Evolutionary conservation across 2,113 vertebrate genomes (phyloP), one percentile per base, ranked within the genome.

Genomic region (Muntiacus muntjak): DNA sequence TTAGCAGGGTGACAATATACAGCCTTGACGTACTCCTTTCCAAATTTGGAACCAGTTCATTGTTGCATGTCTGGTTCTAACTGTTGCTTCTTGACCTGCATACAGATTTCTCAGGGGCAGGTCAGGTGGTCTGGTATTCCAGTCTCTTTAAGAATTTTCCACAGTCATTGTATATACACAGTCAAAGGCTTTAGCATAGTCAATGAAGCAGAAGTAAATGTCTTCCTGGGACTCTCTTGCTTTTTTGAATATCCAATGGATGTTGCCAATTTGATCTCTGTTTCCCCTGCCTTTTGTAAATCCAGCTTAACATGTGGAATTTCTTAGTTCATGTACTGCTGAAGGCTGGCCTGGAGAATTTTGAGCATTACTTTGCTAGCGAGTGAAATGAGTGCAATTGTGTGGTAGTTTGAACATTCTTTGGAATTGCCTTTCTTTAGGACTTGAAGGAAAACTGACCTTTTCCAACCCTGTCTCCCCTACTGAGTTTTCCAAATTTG

Each of bases 171-270:
- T 71, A 23, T 71, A 40, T 10, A 71, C 67, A 71, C 10, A 40
- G 67, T 71, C 19, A 40, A 71, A 71, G 67, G 67, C n/a, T 71
- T 71, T 71, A 40, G 67, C 19, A 40, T 40, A 23, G 19, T 40
- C 67, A 71, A 6, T 40, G 21, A 71, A 71, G 10, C 10, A 13
- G 19, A 40, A 71, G n/a, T 71, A 71, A 23, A 40, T 71, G n/a
- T 71, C 23, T 40, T 71, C 23, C 67, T 40, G n/a, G n/a, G 23
- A 71, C n/a, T 19, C 67, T 71, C 9, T 71, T 71, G 67, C n/a
- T 71, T 71, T 71, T 40, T 71, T 0, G 0, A 71, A 40, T 23
- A 71, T 23, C n/a, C 10, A 40, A 1, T 0, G 2, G 19, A 12
- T 40, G 9, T 71, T 40, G n/a, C 10, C 19, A 23, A 23, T 71